Evolutionary conservation across 2,113 vertebrate species (phyloP).

Genomic region (Eolophus roseicapilla): DNA sequence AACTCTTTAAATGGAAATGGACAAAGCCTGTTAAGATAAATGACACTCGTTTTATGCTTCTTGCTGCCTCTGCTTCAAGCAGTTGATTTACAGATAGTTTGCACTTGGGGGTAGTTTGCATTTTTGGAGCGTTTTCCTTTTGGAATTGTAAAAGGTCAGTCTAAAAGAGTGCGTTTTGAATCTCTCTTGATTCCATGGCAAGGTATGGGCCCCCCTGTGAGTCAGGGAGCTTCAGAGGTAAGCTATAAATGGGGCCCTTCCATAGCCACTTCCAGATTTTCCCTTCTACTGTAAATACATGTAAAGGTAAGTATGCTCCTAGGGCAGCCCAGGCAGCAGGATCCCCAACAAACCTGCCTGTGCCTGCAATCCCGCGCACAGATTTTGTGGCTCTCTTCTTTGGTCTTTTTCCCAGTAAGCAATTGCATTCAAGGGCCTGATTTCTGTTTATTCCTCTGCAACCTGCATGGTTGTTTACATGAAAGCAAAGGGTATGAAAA

Average conservation of each 20-base stretch:
- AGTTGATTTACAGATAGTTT: background rate
- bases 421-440: background rate
- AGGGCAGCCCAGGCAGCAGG: background rate
- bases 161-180: background rate
- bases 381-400: background rate
- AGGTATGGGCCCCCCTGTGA: background rate
- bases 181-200: background rate
- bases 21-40: background rate
- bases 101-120: background rate
- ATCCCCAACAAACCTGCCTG: background rate
- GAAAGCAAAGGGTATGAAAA: background rate
- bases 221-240: background rate
- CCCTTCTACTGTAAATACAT: background rate
- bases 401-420: background rate
- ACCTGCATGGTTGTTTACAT: accelerated
- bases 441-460: background rate
- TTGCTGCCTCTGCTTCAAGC: background rate
- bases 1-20: background rate
- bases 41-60: background rate
- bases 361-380: accelerated
- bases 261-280: background rate
- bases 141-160: background rate
- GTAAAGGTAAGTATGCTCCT: background rate
- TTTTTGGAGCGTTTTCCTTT: background rate
- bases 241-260: background rate